phyloP scores from a whole-genome alignment of 2,888 invertebrate genomes.

The Meganola albula region DNA sequence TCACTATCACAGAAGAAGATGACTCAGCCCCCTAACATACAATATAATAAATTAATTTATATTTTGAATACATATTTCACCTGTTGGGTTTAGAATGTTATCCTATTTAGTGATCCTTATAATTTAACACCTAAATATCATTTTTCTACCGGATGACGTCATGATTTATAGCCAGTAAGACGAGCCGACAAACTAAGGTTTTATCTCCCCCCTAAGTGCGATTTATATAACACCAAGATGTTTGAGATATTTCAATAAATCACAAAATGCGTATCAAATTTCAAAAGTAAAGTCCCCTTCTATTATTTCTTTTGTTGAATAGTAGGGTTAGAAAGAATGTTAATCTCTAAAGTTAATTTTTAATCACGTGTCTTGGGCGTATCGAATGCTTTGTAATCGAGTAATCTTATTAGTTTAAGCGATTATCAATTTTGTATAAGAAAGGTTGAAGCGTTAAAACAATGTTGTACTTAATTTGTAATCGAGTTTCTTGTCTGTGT shows the following conservation, averaged over 20 bases:
- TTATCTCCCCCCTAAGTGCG: slow-evolving; percentile 63
- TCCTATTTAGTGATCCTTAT: slow-evolving; percentile 35
- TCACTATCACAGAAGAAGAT: no score
- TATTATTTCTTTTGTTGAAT: slow-evolving; percentile 43
- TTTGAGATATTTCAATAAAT: slow-evolving; percentile 73
- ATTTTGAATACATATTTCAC: slow-evolving; percentile 10
- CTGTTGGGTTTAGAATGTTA: slow-evolving; percentile 28
- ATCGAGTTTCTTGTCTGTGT: slow-evolving; percentile 32
- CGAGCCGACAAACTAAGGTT: slow-evolving; percentile 57
- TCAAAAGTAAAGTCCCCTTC: slow-evolving; percentile 55
- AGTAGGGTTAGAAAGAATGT: slow-evolving; percentile 52
- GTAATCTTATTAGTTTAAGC: slow-evolving; percentile 37
- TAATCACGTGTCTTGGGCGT: slow-evolving; percentile 42
- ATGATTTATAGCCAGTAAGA: slow-evolving; percentile 70
- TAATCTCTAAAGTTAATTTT: slow-evolving; percentile 55
- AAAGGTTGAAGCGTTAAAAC: slow-evolving; percentile 29
- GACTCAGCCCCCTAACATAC: no score
- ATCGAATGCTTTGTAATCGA: slow-evolving; percentile 38
- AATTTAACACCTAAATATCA: slow-evolving; percentile 62
- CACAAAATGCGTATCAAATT: slow-evolving; percentile 70
- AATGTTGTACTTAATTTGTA: slow-evolving; percentile 36
- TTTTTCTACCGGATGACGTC: slow-evolving; percentile 59
- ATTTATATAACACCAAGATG: slow-evolving; percentile 65
- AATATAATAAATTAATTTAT: no score
- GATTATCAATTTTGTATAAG: slow-evolving; percentile 29